Evolutionary conservation across 2,888 invertebrate species (phyloP), one percentile per base, ranked within the genome.

Genomic region (Drosophila rellima): DNA sequence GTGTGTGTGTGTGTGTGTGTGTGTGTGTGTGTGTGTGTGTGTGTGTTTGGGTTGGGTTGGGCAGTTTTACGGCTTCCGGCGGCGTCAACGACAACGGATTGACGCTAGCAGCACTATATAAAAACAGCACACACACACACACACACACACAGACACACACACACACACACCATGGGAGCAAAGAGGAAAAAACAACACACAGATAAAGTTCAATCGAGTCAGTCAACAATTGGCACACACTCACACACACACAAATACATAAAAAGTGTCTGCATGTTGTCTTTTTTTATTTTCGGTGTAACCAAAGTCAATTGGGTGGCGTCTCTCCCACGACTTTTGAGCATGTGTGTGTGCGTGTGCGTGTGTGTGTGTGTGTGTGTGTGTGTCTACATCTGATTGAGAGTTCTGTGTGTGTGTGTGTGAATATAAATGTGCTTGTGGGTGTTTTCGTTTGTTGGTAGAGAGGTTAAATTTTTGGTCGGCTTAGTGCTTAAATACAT

Each of bases 401-500:
- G 26, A 26, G 26, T 1, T 48, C 29, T 37, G 50, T 45, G 29
- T 54, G 31, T 48, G 26, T 44, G 7, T n/a, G 8, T 35, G 40
- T 11, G 42, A 13, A 2, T 42, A 18, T 39, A 17, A 10, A 47
- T 39, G 35, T 20, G 33, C 33, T 57, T 70, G 40, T 37, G 54
- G 48, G 47, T 52, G 57, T 48, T 51, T 55, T 26, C 45, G 37
- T 13, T 63, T 51, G 65, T 64, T 64, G 67, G 33, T 10, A 15
- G 42, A 33, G 23, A 66, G 74, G 86, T 80, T 78, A 72, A 71
- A 74, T 81, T 73, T 80, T 69, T 72, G 70, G 82, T 74, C 78
- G 81, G 89, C 89, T 84, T 87, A 80, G 70, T 83, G 76, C 87
- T 83, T 84, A 86, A 84, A 88, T 82, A 88, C 88, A 88, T 84